These are phyloP conservation scores for Glaucopsyche alexis DNA, from an alignment of 2,888 invertebrate species.

Conservation along the genomic window DNA sequence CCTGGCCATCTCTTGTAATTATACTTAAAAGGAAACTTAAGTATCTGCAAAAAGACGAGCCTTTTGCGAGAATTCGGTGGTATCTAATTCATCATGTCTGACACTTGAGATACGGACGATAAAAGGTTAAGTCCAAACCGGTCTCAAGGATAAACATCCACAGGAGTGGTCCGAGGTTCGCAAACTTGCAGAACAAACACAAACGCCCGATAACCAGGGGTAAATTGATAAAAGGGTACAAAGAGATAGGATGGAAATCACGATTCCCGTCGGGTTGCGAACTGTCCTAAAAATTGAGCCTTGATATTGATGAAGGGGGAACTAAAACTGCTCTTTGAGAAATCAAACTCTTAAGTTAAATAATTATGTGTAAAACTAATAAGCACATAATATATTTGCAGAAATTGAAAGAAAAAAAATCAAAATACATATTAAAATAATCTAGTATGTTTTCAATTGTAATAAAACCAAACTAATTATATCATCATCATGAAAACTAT, in stretches of 20 bases:
- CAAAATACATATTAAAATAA: too few species aligned
- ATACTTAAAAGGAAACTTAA: not conserved
- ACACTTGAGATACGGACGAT: not conserved
- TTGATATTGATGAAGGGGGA: not conserved
- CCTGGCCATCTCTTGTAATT: too few species aligned
- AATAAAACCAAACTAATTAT: too few species aligned
- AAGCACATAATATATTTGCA: not conserved
- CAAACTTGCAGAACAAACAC: slow-evolving; percentile 31
- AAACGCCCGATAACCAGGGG: slow-evolving; percentile 36
- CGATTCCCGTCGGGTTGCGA: not conserved
- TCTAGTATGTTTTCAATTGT: too few species aligned
- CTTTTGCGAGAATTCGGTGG: not conserved
- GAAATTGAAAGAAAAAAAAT: too few species aligned
- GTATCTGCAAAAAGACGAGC: not conserved
- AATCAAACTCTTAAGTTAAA: too few species aligned
- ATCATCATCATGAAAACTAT: not conserved
- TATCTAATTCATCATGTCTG: slow-evolving; percentile 7
- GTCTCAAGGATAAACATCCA: slow-evolving; percentile 25
- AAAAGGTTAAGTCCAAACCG: not conserved
- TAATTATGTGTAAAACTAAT: not conserved
- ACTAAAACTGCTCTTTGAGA: not conserved
- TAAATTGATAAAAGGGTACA: slow-evolving; percentile 31
- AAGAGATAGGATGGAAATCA: not conserved
- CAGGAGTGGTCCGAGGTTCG: slow-evolving; percentile 38
- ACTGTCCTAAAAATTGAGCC: not conserved